Conservation (phyloP, 2,113 vertebrate species). For the Fulica atra region DNA sequence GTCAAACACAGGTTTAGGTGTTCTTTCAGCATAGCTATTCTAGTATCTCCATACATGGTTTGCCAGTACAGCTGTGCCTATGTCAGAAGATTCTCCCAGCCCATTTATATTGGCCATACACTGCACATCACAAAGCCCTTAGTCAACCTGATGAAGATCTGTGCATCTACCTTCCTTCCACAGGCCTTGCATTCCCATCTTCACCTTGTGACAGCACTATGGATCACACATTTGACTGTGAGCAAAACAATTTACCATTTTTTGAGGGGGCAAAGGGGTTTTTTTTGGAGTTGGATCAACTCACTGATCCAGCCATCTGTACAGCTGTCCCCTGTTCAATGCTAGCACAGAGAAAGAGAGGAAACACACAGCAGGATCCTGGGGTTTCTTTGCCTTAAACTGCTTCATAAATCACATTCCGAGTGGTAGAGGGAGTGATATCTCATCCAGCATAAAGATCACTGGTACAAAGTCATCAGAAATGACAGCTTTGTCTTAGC, state of each 20-base stretch:
- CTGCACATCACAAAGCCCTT: background rate
- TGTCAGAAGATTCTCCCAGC: background rate
- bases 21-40: background rate
- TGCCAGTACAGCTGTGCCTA: background rate
- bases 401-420: background rate
- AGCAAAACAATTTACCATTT: background rate
- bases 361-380: background rate
- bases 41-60: background rate
- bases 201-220: background rate
- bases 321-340: conserved; percentile 14
- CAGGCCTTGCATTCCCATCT: background rate
- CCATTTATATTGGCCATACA: background rate
- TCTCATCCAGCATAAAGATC: background rate
- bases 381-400: background rate
- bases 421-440: background rate
- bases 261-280: background rate
- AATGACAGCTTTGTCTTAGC: background rate
- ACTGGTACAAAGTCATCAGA: conserved; percentile 16
- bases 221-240: background rate
- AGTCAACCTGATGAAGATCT: background rate
- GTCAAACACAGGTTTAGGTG: background rate
- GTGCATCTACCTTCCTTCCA: background rate
- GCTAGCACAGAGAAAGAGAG: background rate
- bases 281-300: background rate
- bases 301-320: background rate